Evolutionary conservation across 92 coral and sea anemone genomes (phyloP).

Genomic region (Pocillopora grandis): DNA sequence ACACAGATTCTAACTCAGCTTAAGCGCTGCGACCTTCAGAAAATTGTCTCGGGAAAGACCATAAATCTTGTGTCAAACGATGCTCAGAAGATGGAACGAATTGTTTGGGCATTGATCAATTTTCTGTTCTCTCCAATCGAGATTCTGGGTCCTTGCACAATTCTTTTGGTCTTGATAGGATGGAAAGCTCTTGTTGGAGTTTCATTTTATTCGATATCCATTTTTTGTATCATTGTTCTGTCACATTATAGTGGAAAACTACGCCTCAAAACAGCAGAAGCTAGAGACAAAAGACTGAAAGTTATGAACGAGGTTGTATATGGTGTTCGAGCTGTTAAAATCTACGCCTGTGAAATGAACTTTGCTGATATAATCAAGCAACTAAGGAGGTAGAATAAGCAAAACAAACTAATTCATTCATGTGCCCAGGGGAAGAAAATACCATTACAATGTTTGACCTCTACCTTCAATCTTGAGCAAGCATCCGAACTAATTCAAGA

Average conservation of each 20-base stretch:
- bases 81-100: constrained; percentile 21
- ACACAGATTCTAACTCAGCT: constrained; percentile 14
- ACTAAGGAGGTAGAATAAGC: constrained; percentile 16
- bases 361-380: constrained; percentile 1
- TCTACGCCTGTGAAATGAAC: constrained; percentile 29
- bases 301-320: constrained; percentile 24
- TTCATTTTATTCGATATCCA: background rate
- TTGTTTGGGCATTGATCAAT: background rate
- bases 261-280: constrained; percentile 6
- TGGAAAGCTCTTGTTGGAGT: constrained; percentile 33
- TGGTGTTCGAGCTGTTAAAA: constrained; percentile 35
- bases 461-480: no score
- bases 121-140: background rate
- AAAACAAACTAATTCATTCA: background rate
- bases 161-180: constrained; percentile 28
- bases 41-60: constrained; percentile 14
- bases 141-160: background rate
- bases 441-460: no score
- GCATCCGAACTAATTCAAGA: no score
- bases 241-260: constrained; percentile 1
- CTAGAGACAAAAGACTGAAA: constrained; percentile 9
- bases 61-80: constrained; percentile 32
- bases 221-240: background rate
- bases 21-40: constrained; percentile 22
- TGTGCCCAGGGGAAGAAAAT: no score